Base-by-base conservation (phyloP, 1,140 invertebrate genomes). In the Bombus balteatus region DNA sequence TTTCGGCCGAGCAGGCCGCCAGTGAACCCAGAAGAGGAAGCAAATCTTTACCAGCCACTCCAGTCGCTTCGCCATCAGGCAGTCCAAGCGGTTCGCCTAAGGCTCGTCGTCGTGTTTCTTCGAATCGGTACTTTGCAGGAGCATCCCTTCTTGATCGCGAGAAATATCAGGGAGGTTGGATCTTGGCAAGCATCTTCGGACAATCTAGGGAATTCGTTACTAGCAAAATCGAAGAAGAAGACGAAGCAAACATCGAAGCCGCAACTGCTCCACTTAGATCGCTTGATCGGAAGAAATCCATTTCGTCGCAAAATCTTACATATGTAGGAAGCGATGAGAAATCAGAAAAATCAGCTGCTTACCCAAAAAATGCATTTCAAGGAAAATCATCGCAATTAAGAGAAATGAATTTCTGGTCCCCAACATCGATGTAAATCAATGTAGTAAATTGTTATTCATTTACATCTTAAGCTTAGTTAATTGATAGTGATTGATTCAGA, bases 341-440 rank as follows among this genome's bases (percentile, higher is more conserved):
- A 83, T 86, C 85, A 37, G 89, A 86, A 10, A 83, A 89, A 41
- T 47, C 89, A 34, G 2, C 85, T 57, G 32, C 75, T 47, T 57
- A 77, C 4, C 66, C 86, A 8, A 93, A 86, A 8, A 93, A 92
- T 25, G 76, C 92, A 13, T 96, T 96, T 88, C 95, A 96, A 89
- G 96, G 97, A 0, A 97, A 96, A 93, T 97, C 97, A 2, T 97
- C 97, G 0, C 97, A 97, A 93, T 94, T 97, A 22, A 93, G 97
- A 80, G 97, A 98, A 94, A 97, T 98, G 97, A 98, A 98, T 93
- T 98, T 97, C 94, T 97, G 97, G 97, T 97, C 97, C 18, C 97
- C 97, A 0, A 97, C 97, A 28, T 98, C 97, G 3, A 98, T 97
- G 97, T 98, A 96, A 96, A 78, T 9, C 57, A 18, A 37, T 65